Evolutionary conservation across 2,113 vertebrate genomes (phyloP), one percentile per base, ranked within the genome.

Genomic region (Erythrolamprus reginae): DNA sequence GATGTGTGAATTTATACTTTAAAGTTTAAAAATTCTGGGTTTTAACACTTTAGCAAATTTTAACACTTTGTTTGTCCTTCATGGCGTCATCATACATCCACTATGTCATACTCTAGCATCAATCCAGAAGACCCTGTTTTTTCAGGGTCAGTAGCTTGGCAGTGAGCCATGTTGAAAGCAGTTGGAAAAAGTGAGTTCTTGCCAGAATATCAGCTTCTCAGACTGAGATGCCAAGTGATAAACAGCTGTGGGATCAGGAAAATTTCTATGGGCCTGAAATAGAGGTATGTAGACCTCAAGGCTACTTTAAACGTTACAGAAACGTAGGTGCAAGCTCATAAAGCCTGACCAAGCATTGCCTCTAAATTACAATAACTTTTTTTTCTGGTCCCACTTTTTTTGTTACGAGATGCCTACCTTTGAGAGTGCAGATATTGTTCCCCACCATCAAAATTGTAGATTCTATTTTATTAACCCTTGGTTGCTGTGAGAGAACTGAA

Each of bases 1-100:
- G 70, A 92, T 38, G 26, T 88, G 53, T n/a, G 47, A 83, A 83
- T 89, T 82, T 51, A 13, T 89, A 83, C 55, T 55, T 91, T 82
- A 88, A 82, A 52, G 13, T 92, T 91, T 90, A 42, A 88, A 92
- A 89, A 45, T 23, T 15, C 52, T 56, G 33, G 51, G 65, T 0
- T 0, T 83, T 42, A 82, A 84, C 26, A 33, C 6, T 65, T 28
- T 55, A 90, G n/a, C n/a, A n/a, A n/a, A n/a, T n/a, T n/a, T n/a
- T n/a, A n/a, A n/a, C n/a, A n/a, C n/a, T 47, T 87, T 15, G 8
- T 90, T 83, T 91, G 17, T 51, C 87, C 50, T 84, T 19, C 65
- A 47, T 90, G 12, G 6, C 88, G 8, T 0, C 52, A 58, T 55
- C 70, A 58, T 55, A 86, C 12, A 28, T 83, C n/a, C 13, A 84